These are phyloP conservation scores for Dasyprocta punctata DNA, from an alignment of 2,113 vertebrate genomes.

Conservation along the genomic window DNA sequence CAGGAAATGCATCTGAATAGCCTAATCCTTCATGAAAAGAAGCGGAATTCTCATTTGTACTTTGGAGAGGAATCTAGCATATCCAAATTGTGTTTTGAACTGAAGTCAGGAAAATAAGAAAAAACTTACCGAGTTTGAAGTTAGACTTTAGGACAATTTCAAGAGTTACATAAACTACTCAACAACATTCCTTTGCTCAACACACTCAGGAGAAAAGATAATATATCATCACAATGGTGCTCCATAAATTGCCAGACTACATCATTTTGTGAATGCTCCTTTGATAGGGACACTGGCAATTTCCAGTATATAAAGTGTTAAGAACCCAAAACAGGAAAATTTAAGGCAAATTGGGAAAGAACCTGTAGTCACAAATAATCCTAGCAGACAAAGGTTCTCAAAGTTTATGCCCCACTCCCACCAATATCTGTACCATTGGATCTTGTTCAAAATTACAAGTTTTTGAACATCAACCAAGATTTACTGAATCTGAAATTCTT, in stretches of 20 bases:
- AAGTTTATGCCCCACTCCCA: neutral
- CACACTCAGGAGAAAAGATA: neutral
- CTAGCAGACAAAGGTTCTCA: neutral
- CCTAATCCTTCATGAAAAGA: neutral
- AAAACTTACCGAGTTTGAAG: neutral
- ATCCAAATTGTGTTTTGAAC: neutral
- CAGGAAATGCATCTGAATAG: neutral
- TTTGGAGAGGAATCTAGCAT: neutral
- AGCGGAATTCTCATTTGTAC: neutral
- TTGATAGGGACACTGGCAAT: neutral
- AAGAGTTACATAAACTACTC: neutral
- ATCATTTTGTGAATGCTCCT: neutral
- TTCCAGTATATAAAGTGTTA: neutral
- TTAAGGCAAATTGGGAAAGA: neutral
- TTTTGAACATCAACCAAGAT: neutral
- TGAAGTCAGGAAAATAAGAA: neutral
- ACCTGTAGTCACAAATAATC: neutral
- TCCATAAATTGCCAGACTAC: rapidly evolving
- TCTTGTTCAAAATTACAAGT: too few species aligned
- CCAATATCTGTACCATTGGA: too few species aligned
- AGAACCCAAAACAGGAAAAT: neutral
- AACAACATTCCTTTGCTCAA: neutral
- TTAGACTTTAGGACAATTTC: neutral
- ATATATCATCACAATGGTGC: too few species aligned
- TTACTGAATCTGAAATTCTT: neutral